These are phyloP conservation scores for Aptenodytes forsteri DNA, from an alignment of 2,113 vertebrate genomes.

Conservation along the genomic window DNA sequence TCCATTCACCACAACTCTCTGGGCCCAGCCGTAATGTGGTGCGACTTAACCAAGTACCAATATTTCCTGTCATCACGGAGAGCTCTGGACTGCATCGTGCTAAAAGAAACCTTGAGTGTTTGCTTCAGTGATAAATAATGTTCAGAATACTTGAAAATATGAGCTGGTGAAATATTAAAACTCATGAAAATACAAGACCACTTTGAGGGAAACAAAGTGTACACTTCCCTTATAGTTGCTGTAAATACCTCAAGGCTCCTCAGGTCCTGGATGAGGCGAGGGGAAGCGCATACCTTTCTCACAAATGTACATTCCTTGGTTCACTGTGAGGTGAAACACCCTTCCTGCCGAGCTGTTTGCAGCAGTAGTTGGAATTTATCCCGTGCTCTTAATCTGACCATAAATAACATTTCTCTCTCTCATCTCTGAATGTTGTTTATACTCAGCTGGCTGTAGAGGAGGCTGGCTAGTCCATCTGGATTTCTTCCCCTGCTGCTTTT, in stretches of 20 bases:
- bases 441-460: neutral
- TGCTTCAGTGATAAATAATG: neutral
- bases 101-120: neutral
- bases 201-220: neutral
- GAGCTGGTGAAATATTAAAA: neutral
- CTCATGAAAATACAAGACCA: neutral
- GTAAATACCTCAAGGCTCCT: neutral
- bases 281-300: neutral
- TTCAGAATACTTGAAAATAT: neutral
- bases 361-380: neutral
- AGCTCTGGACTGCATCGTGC: neutral
- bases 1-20: no score
- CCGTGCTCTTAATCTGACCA: neutral
- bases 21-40: neutral
- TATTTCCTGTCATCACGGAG: neutral
- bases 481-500: slow-evolving; percentile 1
- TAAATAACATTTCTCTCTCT: slow-evolving; percentile 18
- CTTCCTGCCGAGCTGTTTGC: neutral
- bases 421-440: slow-evolving; percentile 22
- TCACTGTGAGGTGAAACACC: neutral
- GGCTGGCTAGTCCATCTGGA: neutral
- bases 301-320: neutral
- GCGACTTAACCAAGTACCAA: neutral
- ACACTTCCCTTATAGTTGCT: neutral
- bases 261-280: rapidly evolving